Base-by-base conservation (phyloP, 2,888 invertebrate genomes). In the Lissonota sp. region DNA sequence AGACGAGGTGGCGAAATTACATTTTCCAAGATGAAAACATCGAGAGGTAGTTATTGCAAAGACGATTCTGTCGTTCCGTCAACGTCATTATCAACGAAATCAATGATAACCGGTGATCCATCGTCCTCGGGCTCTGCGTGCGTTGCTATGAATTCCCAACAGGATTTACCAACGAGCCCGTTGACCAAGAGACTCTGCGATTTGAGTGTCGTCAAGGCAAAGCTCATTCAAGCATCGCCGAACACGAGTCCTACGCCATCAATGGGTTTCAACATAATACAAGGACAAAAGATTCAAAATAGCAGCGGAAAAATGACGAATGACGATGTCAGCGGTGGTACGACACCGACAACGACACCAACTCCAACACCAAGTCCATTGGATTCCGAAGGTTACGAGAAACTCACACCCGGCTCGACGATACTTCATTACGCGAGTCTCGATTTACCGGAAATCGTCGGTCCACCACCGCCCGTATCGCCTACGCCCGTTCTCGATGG, bases 341-440 rank as follows among this genome's bases (percentile, higher is more conserved):
- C 86, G n/a, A 85, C 86, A 4, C 83, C 87, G 1, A 87, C 89
- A 64, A 80, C 89, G 0, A 88, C 88, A 7, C 86, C 88, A 0
- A 88, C 90, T 5, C 87, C 90, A 14, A 90, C 91, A 4, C 91
- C 92, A 64, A 94, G 93, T 88, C 94, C 94, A 39, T 89, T 93
- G 72, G 94, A 93, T 46, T 93, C 91, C 69, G 94, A 94, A 86
- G 93, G 93, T 10, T 91, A 90, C 73, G 92, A 91, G 66, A 91
- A 92, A 70, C 79, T 90, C 8, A 92, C 91, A 62, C 89, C 90
- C 1, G 91, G 89, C 49, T 88, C 88, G 6, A 84, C 88, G n/a
- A 84, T 89, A 49, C 90, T 96, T 73, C 94, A 95, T 88, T 96
- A 96, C 89, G 96, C 95, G 58, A 95, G 95, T 86, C 92, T 96